Conservation (phyloP, 2,113 vertebrate species). For the Scalopus aquaticus region DNA sequence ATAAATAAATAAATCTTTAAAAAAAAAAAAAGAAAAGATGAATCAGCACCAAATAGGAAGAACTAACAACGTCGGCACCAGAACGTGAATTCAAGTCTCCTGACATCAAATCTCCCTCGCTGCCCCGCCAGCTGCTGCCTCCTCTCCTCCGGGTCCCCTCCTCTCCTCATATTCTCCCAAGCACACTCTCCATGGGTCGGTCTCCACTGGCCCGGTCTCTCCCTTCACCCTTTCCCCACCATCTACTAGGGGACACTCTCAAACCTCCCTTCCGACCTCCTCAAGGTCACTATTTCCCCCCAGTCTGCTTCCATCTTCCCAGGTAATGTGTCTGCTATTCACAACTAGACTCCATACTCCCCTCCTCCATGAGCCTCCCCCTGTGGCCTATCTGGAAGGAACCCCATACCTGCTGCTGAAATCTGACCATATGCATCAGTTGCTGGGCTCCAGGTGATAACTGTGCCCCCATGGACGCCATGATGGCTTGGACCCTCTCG, state of each 20-base stretch:
- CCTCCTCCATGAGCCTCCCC: not conserved
- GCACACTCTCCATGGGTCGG: not conserved
- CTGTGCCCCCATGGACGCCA: slow-evolving; percentile 92
- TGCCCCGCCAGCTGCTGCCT: not conserved
- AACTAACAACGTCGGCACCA: not conserved
- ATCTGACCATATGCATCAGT: slow-evolving; percentile 93
- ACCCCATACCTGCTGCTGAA: slow-evolving; percentile 92
- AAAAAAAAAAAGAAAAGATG: too few relatives aligned
- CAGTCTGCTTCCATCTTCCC: not conserved
- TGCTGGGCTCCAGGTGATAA: slow-evolving; percentile 96
- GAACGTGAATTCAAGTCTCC: not conserved
- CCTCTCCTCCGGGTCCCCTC: not conserved
- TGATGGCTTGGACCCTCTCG: slow-evolving; percentile 89
- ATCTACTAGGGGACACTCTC: not conserved
- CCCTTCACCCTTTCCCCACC: not conserved
- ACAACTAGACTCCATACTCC: not conserved
- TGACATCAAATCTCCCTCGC: not conserved
- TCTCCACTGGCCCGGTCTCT: not conserved
- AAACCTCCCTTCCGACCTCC: too few relatives aligned
- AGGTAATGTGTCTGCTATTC: not conserved
- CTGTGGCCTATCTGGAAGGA: not conserved
- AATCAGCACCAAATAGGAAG: not conserved
- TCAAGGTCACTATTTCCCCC: not conserved
- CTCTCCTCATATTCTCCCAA: not conserved
- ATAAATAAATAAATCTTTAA: too few relatives aligned